Conservation (phyloP, 2,797 vertebrate genomes). For the Staurois parvus region DNA sequence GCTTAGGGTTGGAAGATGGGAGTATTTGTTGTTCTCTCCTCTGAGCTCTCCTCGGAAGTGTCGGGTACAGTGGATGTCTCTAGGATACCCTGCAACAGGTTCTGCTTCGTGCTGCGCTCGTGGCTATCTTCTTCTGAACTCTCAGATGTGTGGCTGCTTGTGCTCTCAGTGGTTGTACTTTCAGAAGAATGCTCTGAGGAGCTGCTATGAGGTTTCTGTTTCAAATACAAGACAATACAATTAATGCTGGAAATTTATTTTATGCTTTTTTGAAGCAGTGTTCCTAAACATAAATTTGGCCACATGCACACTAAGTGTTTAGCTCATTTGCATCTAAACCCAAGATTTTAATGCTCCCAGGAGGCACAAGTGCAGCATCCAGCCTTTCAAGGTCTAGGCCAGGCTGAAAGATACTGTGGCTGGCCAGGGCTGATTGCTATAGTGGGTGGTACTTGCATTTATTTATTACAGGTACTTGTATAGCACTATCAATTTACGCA, state of each 20-base stretch:
- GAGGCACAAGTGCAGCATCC: too few relatives aligned
- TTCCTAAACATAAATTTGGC: background rate
- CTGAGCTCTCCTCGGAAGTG: constrained; percentile 58
- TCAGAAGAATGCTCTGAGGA: constrained; percentile 32
- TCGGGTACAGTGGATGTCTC: constrained; percentile 33
- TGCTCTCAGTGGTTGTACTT: constrained; percentile 49
- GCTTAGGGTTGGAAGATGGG: constrained; percentile 16
- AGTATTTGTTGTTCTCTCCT: constrained; percentile 18
- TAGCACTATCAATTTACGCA: too few relatives aligned
- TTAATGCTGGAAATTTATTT: background rate
- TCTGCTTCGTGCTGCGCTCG: background rate
- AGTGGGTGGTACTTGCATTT: too few relatives aligned
- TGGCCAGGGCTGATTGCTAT: too few relatives aligned
- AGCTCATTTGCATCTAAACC: too few relatives aligned
- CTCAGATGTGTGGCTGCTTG: constrained; percentile 22
- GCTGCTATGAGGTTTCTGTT: constrained; percentile 33
- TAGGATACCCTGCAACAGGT: constrained; percentile 15
- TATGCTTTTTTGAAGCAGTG: background rate
- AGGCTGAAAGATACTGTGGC: too few relatives aligned
- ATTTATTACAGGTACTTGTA: too few relatives aligned
- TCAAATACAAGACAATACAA: background rate
- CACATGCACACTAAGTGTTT: too few relatives aligned
- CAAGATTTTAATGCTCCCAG: too few relatives aligned
- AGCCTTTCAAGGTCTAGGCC: too few relatives aligned
- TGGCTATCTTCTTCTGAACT: constrained; percentile 46